phyloP scores from a whole-genome alignment of 2,888 invertebrate genomes.

The Polyploca ridens region DNA sequence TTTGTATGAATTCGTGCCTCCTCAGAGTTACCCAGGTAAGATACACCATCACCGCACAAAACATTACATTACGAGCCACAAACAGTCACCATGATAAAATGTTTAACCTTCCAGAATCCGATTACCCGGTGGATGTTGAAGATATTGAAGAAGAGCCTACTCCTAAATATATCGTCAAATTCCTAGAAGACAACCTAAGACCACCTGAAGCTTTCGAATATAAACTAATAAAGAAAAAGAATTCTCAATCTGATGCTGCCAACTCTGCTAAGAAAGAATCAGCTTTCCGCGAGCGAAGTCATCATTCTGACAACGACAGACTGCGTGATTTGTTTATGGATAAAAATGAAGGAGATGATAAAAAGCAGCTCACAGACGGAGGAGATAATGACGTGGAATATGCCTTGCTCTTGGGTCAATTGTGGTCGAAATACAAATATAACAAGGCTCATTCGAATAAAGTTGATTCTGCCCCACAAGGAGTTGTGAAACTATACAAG shows the following conservation, averaged over 20 bases:
- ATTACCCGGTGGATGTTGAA: slow-evolving; percentile 67
- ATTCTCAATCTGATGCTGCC: slow-evolving; percentile 46
- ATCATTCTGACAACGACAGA: slow-evolving; percentile 71
- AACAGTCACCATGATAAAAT: neutral
- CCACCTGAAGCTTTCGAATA: slow-evolving; percentile 84
- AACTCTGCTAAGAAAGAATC: slow-evolving; percentile 61
- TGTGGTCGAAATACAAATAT: slow-evolving; percentile 85
- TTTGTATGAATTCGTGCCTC: slow-evolving; percentile 72
- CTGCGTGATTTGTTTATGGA: slow-evolving; percentile 72
- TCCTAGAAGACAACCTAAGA: slow-evolving; percentile 70
- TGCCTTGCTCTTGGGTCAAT: slow-evolving; percentile 78
- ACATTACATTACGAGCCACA: no score
- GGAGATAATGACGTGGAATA: slow-evolving; percentile 81
- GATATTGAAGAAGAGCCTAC: slow-evolving; percentile 64
- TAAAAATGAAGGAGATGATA: slow-evolving; percentile 60
- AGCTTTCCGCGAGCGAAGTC: slow-evolving; percentile 74
- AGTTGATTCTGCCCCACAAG: slow-evolving; percentile 65
- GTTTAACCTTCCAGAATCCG: slow-evolving; percentile 59
- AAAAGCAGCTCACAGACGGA: slow-evolving; percentile 55
- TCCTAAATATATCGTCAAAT: slow-evolving; percentile 69
- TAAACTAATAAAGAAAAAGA: slow-evolving; percentile 81
- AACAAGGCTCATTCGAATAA: slow-evolving; percentile 65
- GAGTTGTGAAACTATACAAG: slow-evolving; percentile 76
- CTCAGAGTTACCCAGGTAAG: slow-evolving; percentile 69
- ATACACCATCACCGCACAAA: neutral